Evolutionary conservation across 2,113 vertebrate genomes (phyloP), one percentile per base, ranked within the genome.

Genomic region (Phocoena sinus): DNA sequence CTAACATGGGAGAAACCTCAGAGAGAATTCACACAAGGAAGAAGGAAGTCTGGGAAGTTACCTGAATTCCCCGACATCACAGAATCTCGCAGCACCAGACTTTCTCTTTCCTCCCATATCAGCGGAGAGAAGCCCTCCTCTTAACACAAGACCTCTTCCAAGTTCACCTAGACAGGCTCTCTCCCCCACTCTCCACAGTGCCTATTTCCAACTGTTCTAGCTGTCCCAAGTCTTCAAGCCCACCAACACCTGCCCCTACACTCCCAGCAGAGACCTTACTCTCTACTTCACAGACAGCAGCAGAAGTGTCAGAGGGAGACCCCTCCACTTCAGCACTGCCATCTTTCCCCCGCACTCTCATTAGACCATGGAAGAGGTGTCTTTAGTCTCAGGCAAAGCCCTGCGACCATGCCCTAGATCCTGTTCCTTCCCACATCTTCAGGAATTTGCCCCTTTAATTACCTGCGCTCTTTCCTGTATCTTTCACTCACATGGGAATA

Each of bases 1-100:
- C 50, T 96, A 81, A 91, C 38, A 90, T 21, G 60, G 25, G 38
- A 68, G 79, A 50, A 80, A 58, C 47, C 62, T 87, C 47, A 38
- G 71, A 90, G 50, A 56, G 38, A 65, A 53, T 23, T 83, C 70
- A 28, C 3, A 31, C 8, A 63, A 94, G 71, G 91, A 89, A 85
- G 62, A 58, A 56, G 67, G 20, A 60, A 76, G 12, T 9, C 38
- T 83, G 31, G 47, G 41, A 76, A 38, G 21, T 15, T 44, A 36
- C 38, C 56, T 17, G 28, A 33, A 6, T 89, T 86, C n/a, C 21
- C 68, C 58, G 23, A 6, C 6, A 6, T 63, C 80, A 53, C n/a
- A 31, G 74, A 77, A 8, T 17, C 31, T 28, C 31, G 10, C 56
- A 58, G 28, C 33, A 25, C 76, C n/a, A 4, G 50, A 44, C 91